A percentile compares a stretch with the other conserved stretches of the same genome.
phyloP scores from a whole-genome alignment of 1,140 invertebrate genomes.

The Drosophila simulans region DNA sequence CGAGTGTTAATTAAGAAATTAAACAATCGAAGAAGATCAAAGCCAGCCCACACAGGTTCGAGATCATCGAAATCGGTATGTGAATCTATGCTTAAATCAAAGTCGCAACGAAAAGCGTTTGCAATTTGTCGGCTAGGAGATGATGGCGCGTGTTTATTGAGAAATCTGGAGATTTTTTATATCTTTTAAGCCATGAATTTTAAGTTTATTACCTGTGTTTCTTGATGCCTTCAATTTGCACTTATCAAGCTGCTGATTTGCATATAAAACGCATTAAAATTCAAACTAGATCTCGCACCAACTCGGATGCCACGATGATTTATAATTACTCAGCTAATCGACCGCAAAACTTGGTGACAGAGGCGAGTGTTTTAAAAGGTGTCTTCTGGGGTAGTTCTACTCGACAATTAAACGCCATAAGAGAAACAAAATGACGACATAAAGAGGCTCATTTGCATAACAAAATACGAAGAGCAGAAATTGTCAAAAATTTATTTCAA shows the following conservation, averaged over 20 bases:
- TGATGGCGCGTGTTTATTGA: slow-evolving; percentile 9
- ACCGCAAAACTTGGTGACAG: slow-evolving; percentile 25
- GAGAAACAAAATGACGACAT: slow-evolving; percentile 30
- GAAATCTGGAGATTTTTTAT: slow-evolving; percentile 20
- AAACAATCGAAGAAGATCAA: slow-evolving; percentile 61
- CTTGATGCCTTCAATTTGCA: slow-evolving; percentile 57
- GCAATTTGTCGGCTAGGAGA: slow-evolving; percentile 43
- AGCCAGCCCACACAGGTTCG: slow-evolving; percentile 44
- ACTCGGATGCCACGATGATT: slow-evolving; percentile 8
- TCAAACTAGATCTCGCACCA: slow-evolving; percentile 26
- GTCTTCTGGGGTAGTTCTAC: slow-evolving; percentile 20
- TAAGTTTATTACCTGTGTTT: slow-evolving; percentile 44
- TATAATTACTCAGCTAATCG: slow-evolving; percentile 35
- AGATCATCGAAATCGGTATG: slow-evolving; percentile 31
- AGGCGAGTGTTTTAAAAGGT: slow-evolving; percentile 14
- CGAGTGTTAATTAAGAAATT: slow-evolving; percentile 80
- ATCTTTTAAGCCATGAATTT: slow-evolving; percentile 40
- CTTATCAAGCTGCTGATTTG: slow-evolving; percentile 29
- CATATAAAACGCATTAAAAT: slow-evolving; percentile 40
- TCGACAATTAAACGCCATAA: slow-evolving; percentile 48
- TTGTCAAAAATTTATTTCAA: slow-evolving; percentile 46
- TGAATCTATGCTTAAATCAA: slow-evolving; percentile 21
- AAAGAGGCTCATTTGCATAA: slow-evolving; percentile 63
- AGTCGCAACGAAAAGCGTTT: slow-evolving; percentile 26
- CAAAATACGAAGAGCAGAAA: slow-evolving; percentile 35